Conservation (phyloP, 2,797 vertebrate genomes). For the Dromococcyx pavoninus region DNA sequence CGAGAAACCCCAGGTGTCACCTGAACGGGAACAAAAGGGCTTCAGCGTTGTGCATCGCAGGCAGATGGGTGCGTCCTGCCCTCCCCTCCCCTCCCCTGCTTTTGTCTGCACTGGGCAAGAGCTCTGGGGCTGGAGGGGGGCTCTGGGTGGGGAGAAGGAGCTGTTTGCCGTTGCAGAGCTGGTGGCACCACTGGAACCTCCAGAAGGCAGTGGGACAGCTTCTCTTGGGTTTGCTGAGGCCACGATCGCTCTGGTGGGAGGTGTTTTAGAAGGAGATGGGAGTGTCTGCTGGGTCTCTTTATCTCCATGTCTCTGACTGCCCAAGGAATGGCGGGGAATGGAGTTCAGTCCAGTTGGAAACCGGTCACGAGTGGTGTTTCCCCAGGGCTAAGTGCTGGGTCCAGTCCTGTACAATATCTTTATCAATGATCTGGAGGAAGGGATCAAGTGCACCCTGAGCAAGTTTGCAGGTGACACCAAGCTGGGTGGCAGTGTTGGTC, state of each 20-base stretch:
- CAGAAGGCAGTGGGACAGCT: neutral
- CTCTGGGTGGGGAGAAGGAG: neutral
- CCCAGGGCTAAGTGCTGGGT: no score
- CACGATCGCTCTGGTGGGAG: neutral
- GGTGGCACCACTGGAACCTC: neutral
- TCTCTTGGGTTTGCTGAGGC: neutral
- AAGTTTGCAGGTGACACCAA: no score
- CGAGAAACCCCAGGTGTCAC: neutral
- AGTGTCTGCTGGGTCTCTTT: neutral
- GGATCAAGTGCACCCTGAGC: no score
- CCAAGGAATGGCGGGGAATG: no score
- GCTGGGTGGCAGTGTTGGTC: no score
- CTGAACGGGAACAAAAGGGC: constrained; percentile 43
- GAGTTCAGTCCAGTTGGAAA: no score
- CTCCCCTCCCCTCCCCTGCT: neutral
- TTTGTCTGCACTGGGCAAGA: accelerated
- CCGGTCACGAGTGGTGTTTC: no score
- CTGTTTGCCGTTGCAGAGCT: accelerated
- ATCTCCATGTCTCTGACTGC: neutral
- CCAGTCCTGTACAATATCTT: no score
- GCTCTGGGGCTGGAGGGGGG: neutral
- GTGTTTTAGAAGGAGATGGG: neutral
- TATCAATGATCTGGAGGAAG: no score
- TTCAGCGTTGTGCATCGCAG: constrained; percentile 88
- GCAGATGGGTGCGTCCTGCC: constrained; percentile 83